Base-by-base conservation (phyloP, 2,113 vertebrate species). In the Hypomesus transpacificus region DNA sequence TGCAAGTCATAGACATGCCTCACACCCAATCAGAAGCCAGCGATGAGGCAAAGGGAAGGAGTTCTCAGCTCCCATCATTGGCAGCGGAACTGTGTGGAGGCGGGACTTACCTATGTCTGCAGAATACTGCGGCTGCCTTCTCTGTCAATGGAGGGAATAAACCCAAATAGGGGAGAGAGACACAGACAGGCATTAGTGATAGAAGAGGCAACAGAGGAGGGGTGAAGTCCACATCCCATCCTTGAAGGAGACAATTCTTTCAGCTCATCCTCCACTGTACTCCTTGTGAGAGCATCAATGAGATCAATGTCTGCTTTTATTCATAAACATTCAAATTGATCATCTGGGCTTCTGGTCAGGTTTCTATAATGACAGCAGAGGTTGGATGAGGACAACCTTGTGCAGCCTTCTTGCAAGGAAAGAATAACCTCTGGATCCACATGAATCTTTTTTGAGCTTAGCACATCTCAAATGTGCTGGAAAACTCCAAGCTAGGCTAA, bases 71-170 rank as follows among this genome's bases (percentile, higher is more conserved):
- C 66, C n/a, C 39, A 52, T 74, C 74, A 75, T 62, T 39, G 56
- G 60, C 60, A 74, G 76, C 69, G 65, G 76, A 61, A 39, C 69
- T 68, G 59, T 63, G 68, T 68, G 66, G 18, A 65, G 68, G 71
- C 34, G 59, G 71, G 73, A 93, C 92, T 93, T 93, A 93, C 92
- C 92, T 89, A 93, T 92, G 34, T 92, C 90, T 87, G 78, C 86
- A 87, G 81, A 81, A 81, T 83, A 74, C 85, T 81, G 80, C 68
- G 59, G 85, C 85, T 84, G 87, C 88, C 80, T 92, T 92, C 80
- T 92, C 92, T 93, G 90, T 92, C 88, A 93, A 73, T 70, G 87
- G 79, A 85, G 88, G 87, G 87, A 86, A 89, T 88, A 87, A 89
- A 87, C 86, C 89, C 88, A 83, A 85, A 73, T 85, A 75, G 84